Evolutionary conservation across 2,113 vertebrate genomes (phyloP).

Genomic region (Vicugna pacos): DNA sequence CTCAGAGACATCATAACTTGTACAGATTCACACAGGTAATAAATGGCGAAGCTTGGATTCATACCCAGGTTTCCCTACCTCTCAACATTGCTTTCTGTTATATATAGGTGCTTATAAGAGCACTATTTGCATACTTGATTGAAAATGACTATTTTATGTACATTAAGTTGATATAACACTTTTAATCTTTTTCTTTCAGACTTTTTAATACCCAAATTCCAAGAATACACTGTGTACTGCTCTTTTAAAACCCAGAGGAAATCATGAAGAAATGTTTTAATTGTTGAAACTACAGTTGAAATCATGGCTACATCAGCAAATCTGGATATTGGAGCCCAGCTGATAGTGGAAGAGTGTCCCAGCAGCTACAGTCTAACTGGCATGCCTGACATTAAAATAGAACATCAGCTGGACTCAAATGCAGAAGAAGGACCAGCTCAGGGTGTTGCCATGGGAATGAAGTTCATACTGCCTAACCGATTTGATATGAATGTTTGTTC

Average conservation of each 20-base stretch:
- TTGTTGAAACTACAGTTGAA: slow-evolving; percentile 56
- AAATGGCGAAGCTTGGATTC: not conserved
- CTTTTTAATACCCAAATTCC: not conserved
- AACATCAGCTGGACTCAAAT: slow-evolving; percentile 89
- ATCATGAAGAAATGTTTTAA: slow-evolving; percentile 67
- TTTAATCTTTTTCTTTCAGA: slow-evolving; percentile 74
- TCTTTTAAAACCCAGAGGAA: slow-evolving; percentile 29
- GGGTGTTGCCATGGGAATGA: slow-evolving; percentile 97
- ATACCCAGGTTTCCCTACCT: not conserved
- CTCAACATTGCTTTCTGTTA: not conserved
- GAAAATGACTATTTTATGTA: not conserved
- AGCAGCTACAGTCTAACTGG: slow-evolving; percentile 91
- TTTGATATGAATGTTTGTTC: slow-evolving; percentile 99
- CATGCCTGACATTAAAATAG: slow-evolving; percentile 93
- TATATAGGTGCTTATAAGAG: not conserved
- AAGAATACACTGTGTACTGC: not conserved
- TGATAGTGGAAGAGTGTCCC: slow-evolving; percentile 92
- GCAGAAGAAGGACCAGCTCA: slow-evolving; percentile 89
- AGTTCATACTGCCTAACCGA: slow-evolving; percentile 97
- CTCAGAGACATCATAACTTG: not conserved
- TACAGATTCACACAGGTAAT: not conserved
- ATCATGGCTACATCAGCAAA: slow-evolving; percentile 87
- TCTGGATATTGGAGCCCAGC: slow-evolving; percentile 85
- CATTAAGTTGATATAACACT: not conserved
- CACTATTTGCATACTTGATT: not conserved